These are phyloP conservation scores for Gymnothorax javanicus DNA, from an alignment of 2,797 vertebrate genomes.

Conservation along the genomic window DNA sequence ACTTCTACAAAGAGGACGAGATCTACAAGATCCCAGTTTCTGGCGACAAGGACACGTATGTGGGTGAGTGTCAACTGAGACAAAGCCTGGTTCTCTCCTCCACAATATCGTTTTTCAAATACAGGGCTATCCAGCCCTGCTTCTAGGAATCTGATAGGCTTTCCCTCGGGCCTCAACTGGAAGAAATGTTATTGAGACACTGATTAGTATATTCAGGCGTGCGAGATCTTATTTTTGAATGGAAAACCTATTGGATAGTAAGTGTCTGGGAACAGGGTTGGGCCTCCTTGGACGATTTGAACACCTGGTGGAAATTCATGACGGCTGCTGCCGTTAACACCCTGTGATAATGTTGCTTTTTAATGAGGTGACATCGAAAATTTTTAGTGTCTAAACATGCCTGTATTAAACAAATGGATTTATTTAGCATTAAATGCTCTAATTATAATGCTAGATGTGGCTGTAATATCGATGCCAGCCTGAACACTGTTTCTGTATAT, in stretches of 20 bases:
- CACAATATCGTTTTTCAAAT: background rate
- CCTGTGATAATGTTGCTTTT: background rate
- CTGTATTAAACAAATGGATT: background rate
- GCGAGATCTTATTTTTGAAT: no score
- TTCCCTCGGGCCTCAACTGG: no score
- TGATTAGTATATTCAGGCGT: no score
- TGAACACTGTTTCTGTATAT: no score
- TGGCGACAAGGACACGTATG: conserved; percentile 76
- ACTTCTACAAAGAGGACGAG: conserved; percentile 87
- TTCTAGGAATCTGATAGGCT: no score
- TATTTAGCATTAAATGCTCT: background rate
- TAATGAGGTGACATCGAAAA: background rate
- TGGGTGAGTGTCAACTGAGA: conserved; percentile 73
- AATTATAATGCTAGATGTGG: background rate
- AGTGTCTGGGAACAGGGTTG: background rate
- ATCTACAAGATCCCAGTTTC: conserved; percentile 85
- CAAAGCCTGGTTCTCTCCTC: background rate
- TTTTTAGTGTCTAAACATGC: background rate
- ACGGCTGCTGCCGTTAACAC: background rate
- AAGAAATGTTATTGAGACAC: no score
- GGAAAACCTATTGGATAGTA: no score
- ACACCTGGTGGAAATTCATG: background rate
- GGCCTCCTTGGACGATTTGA: no score
- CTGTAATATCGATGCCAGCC: background rate
- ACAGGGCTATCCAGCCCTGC: background rate